These are phyloP conservation scores for Chironomus tepperi DNA, from an alignment of 1,140 invertebrate genomes.

Conservation along the genomic window DNA sequence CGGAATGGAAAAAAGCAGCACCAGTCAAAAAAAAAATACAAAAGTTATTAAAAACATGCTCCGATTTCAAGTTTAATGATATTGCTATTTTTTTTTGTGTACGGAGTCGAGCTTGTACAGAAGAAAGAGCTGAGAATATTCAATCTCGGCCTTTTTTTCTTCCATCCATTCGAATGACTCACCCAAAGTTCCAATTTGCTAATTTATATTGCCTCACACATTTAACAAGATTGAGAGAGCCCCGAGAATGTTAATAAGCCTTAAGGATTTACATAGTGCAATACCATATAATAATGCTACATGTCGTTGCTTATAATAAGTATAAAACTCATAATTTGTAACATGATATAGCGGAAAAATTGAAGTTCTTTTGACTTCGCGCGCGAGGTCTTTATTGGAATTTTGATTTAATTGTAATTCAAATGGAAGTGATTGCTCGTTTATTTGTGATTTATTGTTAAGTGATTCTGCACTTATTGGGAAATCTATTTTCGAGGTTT, in stretches of 20 bases:
- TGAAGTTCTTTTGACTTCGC: neutral
- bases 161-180: neutral
- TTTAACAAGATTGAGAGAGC: neutral
- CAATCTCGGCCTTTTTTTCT: neutral
- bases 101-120: neutral
- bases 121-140: neutral
- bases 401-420: neutral
- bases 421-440: neutral
- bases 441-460: too few species aligned
- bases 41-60: slow-evolving; percentile 14
- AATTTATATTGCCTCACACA: neutral
- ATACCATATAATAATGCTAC: neutral
- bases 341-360: slow-evolving; percentile 1
- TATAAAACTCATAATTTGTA: neutral
- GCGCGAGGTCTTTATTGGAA: neutral
- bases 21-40: slow-evolving; percentile 5
- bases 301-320: neutral
- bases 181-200: neutral
- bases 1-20: neutral
- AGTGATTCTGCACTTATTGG: too few species aligned
- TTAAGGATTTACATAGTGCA: neutral
- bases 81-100: neutral
- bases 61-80: slow-evolving; percentile 8
- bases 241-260: neutral
- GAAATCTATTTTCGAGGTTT: too few species aligned